Base-by-base conservation (phyloP, 1,140 invertebrate genomes). In the Drosophila pallidifrons region DNA sequence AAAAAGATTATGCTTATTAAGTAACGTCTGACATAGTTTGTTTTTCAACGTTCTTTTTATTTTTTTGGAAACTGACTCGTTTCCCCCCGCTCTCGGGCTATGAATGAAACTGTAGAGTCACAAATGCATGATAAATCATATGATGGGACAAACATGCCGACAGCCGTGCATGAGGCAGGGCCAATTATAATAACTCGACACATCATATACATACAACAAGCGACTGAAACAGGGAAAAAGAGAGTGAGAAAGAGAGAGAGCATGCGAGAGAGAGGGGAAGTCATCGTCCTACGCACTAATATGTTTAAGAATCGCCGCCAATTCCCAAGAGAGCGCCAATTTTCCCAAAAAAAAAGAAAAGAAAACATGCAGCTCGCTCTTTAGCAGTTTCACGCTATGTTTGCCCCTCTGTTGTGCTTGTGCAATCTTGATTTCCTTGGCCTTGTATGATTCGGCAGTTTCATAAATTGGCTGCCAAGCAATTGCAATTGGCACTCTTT, bases 381-480 rank as follows among this genome's bases (percentile, higher is more conserved):
- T 86, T 82, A 87, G 66, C 82, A 80, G 77, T 61, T 72, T 79
- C 80, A 73, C 69, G 54, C 75, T 77, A 51, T 45, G 51, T 77
- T 68, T 73, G 54, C 55, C 25, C 60, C 46, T 52, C 58, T 15
- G n/a, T 60, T 25, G 47, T 55, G 57, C 43, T 80, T 89, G 74
- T 81, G 83, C 83, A 88, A 89, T 89, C 83, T 88, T 73, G 83
- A 88, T 88, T 88, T 88, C 80, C 85, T 83, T 88, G 83, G 80
- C 81, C 83, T 80, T 88, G 85, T 88, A 91, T 91, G 87, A 91
- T 79, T 65, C 63, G 82, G 87, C 88, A 64, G 76, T 91, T 91
- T 91, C 79, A 75, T 91, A 91, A 91, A 91, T 91, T 91, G 90
- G 90, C 90, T 89, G 80, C 77, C 82, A 86, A 72, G 88, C 85